Evolutionary conservation across 2,113 vertebrate genomes (phyloP), one percentile per base, ranked within the genome.

Genomic region (Chaetops frenatus): DNA sequence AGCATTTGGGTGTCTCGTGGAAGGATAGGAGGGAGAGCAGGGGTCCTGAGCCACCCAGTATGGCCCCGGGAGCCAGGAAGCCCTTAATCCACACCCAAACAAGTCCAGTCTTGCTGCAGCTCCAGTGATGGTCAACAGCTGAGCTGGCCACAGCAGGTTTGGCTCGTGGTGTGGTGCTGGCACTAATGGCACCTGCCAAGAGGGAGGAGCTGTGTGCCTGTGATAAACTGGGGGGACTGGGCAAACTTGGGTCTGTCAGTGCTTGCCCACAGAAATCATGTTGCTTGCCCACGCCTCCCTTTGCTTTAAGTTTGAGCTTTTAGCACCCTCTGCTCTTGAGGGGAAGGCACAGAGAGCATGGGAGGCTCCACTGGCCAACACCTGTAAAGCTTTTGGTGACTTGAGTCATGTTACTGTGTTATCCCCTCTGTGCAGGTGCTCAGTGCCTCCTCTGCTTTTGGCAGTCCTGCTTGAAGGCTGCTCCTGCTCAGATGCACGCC

Each of bases 1-100:
- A 47, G 58, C 0, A 0, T 42, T 67, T 53, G 40, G 9, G 31
- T 87, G 40, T 57, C 44, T 86, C 0, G 1, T 3, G 8, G 61
- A 87, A 73, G 64, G 66, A 44, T 0, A 1, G 15, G 16, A 42
- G 22, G 44, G 48, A 86, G 51, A 74, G 16, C 33, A 70, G 58
- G 40, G 33, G 33, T 38, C 23, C 42, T 51, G 64, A 90, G 58
- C 31, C 4, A 7, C 15, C 3, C 45, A 65, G 25, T 28, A 6
- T 10, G 62, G 45, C 38, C 15, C 23, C 0, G 0, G 40, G 35
- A 88, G 64, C 50, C 33, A 51, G n/a, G 1, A 1, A 74, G 40
- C 58, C 36, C 29, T 86, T 60, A 45, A 15, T 38, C 35, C 44
- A 27, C 12, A 19, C 29, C 27, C 35, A 54, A 29, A 18, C 28